phyloP scores from a whole-genome alignment of 92 coral and sea anemone genomes.

The Montipora capitata region DNA sequence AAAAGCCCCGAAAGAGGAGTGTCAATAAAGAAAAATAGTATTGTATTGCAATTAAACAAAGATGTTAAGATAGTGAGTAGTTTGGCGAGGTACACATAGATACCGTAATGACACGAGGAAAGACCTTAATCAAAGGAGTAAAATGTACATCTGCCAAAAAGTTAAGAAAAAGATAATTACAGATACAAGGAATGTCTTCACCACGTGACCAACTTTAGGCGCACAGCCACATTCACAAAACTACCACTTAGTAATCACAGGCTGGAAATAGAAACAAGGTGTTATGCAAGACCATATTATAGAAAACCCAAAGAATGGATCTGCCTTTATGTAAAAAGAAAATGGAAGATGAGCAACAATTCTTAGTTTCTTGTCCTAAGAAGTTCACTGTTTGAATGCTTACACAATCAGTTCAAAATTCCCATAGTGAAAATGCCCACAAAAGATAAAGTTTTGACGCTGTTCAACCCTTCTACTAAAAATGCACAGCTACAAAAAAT shows the following conservation, averaged over 20 bases:
- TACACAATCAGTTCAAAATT: no score
- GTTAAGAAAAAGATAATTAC: neutral
- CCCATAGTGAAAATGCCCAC: no score
- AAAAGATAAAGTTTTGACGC: no score
- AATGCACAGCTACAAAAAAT: no score
- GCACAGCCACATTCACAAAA: neutral
- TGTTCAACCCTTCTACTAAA: no score
- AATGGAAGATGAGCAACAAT: no score
- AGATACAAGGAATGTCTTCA: slow-evolving; percentile 6
- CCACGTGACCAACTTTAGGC: neutral
- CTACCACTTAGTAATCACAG: neutral
- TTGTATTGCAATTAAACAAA: no score
- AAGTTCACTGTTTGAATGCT: no score
- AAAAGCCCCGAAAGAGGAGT: no score
- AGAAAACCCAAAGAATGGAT: neutral
- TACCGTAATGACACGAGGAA: neutral
- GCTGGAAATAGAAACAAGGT: slow-evolving; percentile 7
- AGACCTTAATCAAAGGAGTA: neutral
- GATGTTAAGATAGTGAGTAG: neutral
- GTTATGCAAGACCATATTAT: neutral
- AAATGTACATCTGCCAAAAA: neutral
- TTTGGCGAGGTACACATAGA: neutral
- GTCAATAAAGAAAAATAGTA: no score
- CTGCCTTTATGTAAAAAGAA: neutral
- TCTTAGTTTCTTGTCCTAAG: no score